Conservation (phyloP, 1,140 invertebrate species). For the Magallana gigas region DNA sequence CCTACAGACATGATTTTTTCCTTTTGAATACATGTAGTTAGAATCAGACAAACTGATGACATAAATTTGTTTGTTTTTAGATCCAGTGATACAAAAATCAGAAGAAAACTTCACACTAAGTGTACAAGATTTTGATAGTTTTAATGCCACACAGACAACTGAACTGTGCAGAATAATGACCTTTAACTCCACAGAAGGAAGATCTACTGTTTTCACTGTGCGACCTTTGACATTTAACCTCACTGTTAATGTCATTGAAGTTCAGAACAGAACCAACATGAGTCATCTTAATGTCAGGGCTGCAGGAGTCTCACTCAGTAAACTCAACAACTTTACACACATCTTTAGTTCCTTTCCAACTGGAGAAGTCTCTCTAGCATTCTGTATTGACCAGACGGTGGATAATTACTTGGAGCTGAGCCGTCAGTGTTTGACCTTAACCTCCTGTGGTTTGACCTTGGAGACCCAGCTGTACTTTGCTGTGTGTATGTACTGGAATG, state of each 20-base stretch:
- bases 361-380: neutral
- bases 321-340: neutral
- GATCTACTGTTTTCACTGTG: neutral
- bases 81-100: neutral
- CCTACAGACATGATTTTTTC: neutral
- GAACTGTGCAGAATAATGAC: neutral
- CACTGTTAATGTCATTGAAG: neutral
- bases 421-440: neutral
- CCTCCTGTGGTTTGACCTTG: constrained; percentile 2
- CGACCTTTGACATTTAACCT: constrained; percentile 3
- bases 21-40: neutral
- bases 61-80: neutral
- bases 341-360: constrained; percentile 16
- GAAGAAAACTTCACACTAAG: neutral
- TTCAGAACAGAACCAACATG: neutral
- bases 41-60: neutral
- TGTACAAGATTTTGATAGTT: neutral
- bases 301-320: neutral
- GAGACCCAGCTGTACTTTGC: constrained; percentile 30
- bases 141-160: neutral
- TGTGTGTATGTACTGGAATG: constrained; percentile 46
- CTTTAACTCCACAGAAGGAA: neutral
- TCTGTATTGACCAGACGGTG: neutral
- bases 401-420: neutral
- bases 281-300: neutral